Percentiles rank a stretch among this genome's conserved stretches.
Evolutionary conservation across 2,888 invertebrate genomes (phyloP).

Genomic region (Caenorhabditis imperialis): DNA sequence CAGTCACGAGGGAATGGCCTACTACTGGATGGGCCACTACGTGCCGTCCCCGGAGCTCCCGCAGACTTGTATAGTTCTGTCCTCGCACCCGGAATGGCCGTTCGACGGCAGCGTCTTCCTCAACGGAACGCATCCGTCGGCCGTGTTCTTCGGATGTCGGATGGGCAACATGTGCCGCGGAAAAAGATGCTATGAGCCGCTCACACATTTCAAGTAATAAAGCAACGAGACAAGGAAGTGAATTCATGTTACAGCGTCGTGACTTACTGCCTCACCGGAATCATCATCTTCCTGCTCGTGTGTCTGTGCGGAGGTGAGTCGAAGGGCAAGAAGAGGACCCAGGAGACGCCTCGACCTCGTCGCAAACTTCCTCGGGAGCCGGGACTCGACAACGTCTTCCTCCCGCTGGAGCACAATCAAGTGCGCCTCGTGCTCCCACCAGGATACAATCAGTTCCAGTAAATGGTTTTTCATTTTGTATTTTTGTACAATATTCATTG

Average conservation of each 20-base stretch:
- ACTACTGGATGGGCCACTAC: slow-evolving; percentile 26
- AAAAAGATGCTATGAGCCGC: slow-evolving; percentile 6
- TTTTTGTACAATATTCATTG: too few species aligned
- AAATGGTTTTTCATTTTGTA: too few species aligned
- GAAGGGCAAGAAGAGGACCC: neutral
- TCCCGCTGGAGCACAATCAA: neutral
- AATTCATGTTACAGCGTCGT: slow-evolving; percentile 15
- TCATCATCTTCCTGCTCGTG: slow-evolving; percentile 15
- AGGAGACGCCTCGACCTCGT: neutral
- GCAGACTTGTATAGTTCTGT: slow-evolving; percentile 25
- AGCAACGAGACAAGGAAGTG: neutral
- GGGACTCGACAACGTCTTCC: neutral
- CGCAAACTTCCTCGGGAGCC: slow-evolving; percentile 1
- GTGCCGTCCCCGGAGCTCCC: slow-evolving; percentile 21
- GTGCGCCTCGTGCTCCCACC: slow-evolving; percentile 3
- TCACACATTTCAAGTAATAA: slow-evolving; percentile 21
- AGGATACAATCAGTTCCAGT: slow-evolving; percentile 19
- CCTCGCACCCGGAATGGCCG: slow-evolving; percentile 37
- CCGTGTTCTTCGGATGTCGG: slow-evolving; percentile 23
- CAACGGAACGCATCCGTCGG: slow-evolving; percentile 20
- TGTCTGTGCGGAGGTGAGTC: slow-evolving; percentile 3
- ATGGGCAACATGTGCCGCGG: slow-evolving; percentile 6
- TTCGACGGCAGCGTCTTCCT: slow-evolving; percentile 23
- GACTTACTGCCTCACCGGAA: slow-evolving; percentile 17
- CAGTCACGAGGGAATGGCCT: slow-evolving; percentile 28